Evolutionary conservation across 2,797 vertebrate species (phyloP), one percentile per base, ranked within the genome.

Genomic region (Darevskia mixta): DNA sequence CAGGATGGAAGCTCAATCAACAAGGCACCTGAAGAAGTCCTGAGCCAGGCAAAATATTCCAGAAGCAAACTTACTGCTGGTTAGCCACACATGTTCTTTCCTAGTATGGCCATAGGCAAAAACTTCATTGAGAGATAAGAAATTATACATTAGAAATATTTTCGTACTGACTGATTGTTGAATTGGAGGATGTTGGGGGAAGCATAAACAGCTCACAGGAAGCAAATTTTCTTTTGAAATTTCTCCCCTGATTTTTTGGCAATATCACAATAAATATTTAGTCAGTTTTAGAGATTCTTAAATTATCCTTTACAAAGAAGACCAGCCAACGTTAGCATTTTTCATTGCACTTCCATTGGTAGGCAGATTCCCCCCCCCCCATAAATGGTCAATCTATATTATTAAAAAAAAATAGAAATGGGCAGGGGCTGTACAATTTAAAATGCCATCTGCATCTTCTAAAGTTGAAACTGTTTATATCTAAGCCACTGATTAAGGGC

Each of bases 351-450:
- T 73, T 18, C 77, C 79, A n/a, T 61, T 41, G n/a, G 49, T 69
- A 58, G 43, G 17, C 29, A 20, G 29, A 35, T 41, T 41, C 67
- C 20, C 20, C 20, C 41, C 17, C 20, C 2, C 20, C 58, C 27
- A 15, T 66, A 66, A 55, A 69, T 67, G 78, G 45, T 43, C 58
- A 69, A 13, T 43, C 1, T 86, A 15, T 18, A 58, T 25, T 83
- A 69, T 69, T 41, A 41, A 41, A 41, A 86, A 66, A 86, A 32
- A 78, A 32, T 77, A 71, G 20, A 86, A 86, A 78, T 82, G n/a
- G 29, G 20, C 61, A 64, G 75, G 81, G 32, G 18, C 64, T 82
- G 35, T 69, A 25, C 20, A 79, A 76, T 82, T 77, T 64, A 82
- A 41, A 82, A 71, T 77, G 64, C 13, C 64, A 82, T 43, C 73